phyloP scores from a whole-genome alignment of 1,140 invertebrate species.

The Dendrolimus punctatus region DNA sequence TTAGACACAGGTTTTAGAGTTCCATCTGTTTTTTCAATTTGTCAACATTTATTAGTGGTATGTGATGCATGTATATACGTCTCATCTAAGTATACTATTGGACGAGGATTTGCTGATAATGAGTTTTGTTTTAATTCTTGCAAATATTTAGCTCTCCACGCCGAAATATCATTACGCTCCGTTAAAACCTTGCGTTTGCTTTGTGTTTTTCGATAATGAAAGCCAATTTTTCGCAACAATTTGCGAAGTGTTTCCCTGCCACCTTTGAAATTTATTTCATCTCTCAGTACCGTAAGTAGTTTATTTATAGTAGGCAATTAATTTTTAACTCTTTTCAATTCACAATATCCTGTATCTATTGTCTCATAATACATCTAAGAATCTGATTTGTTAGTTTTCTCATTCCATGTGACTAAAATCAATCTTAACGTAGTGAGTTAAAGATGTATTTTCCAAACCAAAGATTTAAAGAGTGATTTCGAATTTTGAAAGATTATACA shows the following conservation, averaged over 20 bases:
- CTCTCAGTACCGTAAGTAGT: slow-evolving; percentile 1
- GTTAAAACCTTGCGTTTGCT: slow-evolving; percentile 4
- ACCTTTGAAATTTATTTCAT: slow-evolving; percentile 4
- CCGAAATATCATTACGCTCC: slow-evolving; percentile 5
- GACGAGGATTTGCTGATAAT: not conserved
- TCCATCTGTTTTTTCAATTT: slow-evolving; percentile 7
- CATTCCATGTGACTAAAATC: too few relatives aligned
- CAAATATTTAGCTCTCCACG: slow-evolving; percentile 5
- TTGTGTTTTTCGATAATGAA: slow-evolving; percentile 4
- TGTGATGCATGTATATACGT: slow-evolving; percentile 15
- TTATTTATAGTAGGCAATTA: slow-evolving; percentile 3
- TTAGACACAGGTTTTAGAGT: slow-evolving; percentile 16
- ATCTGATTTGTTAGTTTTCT: too few relatives aligned
- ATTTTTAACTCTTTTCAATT: too few relatives aligned
- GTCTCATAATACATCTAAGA: too few relatives aligned
- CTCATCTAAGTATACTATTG: slow-evolving; percentile 13
- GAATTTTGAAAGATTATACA: too few relatives aligned
- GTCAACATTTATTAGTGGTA: slow-evolving; percentile 13
- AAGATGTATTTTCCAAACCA: too few relatives aligned
- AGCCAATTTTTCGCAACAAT: slow-evolving; percentile 3
- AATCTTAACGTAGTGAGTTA: too few relatives aligned
- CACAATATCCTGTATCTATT: too few relatives aligned
- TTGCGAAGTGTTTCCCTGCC: slow-evolving; percentile 4
- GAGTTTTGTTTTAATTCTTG: slow-evolving; percentile 4
- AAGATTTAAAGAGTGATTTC: too few relatives aligned